Evolutionary conservation across 2,113 vertebrate species (phyloP).

Genomic region (Nothobranchius furzeri): DNA sequence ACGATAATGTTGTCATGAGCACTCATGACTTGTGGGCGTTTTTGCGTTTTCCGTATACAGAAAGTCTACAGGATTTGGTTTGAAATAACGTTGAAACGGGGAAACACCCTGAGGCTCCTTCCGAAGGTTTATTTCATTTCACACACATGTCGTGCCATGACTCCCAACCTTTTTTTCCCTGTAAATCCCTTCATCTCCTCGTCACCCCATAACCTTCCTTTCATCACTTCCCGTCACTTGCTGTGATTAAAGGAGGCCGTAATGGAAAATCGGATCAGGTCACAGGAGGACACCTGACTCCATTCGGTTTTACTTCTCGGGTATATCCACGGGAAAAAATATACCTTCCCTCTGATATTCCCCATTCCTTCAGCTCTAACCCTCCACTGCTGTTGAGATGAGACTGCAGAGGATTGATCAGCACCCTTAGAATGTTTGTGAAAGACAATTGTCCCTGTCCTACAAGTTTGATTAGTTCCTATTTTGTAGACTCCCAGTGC

Average conservation of each 20-base stretch:
- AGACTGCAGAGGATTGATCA: constrained; percentile 37
- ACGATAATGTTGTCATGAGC: constrained; percentile 8
- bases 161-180: constrained; percentile 33
- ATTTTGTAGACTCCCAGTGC: constrained; percentile 22
- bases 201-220: constrained; percentile 39
- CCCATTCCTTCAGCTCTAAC: constrained; percentile 1
- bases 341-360: constrained; percentile 30
- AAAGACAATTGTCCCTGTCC: constrained; percentile 41
- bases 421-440: constrained; percentile 19
- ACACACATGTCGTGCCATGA: constrained; percentile 35
- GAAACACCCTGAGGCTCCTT: constrained; percentile 47
- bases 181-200: constrained; percentile 54
- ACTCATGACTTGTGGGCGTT: constrained; percentile 10
- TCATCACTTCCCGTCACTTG: constrained; percentile 58
- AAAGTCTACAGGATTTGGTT: constrained; percentile 45
- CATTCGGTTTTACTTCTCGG: constrained; percentile 29
- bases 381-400: constrained; percentile 19
- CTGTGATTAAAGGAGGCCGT: constrained; percentile 63
- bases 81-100: constrained; percentile 34
- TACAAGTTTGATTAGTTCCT: constrained; percentile 39
- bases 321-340: neutral
- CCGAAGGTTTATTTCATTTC: constrained; percentile 49
- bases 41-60: constrained; percentile 12
- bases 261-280: constrained; percentile 66
- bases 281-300: constrained; percentile 59